Base-by-base conservation (phyloP, 2,888 invertebrate species). In the Unio pictorum region DNA sequence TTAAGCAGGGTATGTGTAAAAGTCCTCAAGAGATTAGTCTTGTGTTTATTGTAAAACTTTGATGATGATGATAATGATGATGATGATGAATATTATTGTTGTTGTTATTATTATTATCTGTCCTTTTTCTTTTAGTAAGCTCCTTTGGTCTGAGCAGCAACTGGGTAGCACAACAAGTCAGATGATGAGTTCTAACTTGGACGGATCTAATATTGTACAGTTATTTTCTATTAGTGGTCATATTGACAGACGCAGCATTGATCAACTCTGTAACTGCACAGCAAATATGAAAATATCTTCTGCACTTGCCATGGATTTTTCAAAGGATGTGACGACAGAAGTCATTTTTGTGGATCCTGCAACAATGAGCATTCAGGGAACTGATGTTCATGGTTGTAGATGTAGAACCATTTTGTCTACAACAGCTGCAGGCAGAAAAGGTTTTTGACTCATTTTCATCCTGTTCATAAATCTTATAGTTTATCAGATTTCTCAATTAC, bases 281-380 rank as follows among this genome's bases (percentile, higher is more conserved):
- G 54, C 69, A 0, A 91, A 92, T 75, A 92, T 93, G 23, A 91
- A 92, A 76, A 92, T 94, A 4, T 93, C 93, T 11, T 92, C 92
- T 72, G 91, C 93, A 0, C 93, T 95, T 84, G 92, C 93, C 0
- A 90, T 95, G 18, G 95, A 95, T 84, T 93, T 94, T 87, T 93
- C 94, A 0, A 92, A 91, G 71, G 79, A 81, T 34, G 81, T 80
- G 4, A 63, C 76, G 17, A 84, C 81, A 34, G 82, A 84, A 64
- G 74, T 86, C 4, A 66, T 85, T 34, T 79, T 83, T 69, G 79
- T 80, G 18, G 81, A 86, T 61, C 63, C 30, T 6, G 56, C n/a
- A 4, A 73, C 74, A 1, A 67, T 75, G n/a, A 63, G 76, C 20
- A 74, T 87, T n/a, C 69, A 81, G 30, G 79, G 82, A 23, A 70